phyloP scores from a whole-genome alignment of 2,797 vertebrate species.

The Apogon talboti region DNA sequence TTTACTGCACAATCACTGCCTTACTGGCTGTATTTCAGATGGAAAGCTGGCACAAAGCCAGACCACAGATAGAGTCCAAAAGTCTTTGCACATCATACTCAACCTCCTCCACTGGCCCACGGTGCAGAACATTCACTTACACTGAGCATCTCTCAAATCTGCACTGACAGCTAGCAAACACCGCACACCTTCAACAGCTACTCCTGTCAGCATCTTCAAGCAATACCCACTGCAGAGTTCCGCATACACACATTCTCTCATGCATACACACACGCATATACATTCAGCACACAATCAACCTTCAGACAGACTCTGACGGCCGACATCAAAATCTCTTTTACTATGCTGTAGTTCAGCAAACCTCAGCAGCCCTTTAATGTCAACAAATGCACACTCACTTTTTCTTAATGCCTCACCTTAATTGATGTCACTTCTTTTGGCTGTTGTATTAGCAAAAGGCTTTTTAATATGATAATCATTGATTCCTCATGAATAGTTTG shows the following conservation, averaged over 20 bases:
- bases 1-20: constrained; percentile 62
- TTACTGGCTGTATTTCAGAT: constrained; percentile 55
- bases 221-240: constrained; percentile 46
- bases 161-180: constrained; percentile 74
- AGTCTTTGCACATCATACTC: constrained; percentile 71
- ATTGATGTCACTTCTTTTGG: constrained; percentile 58
- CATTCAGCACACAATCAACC: constrained; percentile 39
- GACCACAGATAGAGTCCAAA: constrained; percentile 58
- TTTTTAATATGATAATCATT: constrained; percentile 77
- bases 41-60: constrained; percentile 55
- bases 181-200: constrained; percentile 72
- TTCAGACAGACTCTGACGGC: constrained; percentile 57
- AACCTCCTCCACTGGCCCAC: constrained; percentile 62
- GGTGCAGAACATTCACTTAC: constrained; percentile 74
- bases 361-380: constrained; percentile 46
- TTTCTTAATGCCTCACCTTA: constrained; percentile 52
- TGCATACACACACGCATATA: constrained; percentile 8
- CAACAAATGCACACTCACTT: constrained; percentile 45
- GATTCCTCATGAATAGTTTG: constrained; percentile 75
- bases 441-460: constrained; percentile 39
- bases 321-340: constrained; percentile 54
- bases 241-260: constrained; percentile 31
- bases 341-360: constrained; percentile 18
- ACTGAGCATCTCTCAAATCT: constrained; percentile 71
- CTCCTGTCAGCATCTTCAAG: constrained; percentile 74